Conservation (phyloP, 2,888 invertebrate species). For the Macrosiphum euphorbiae region DNA sequence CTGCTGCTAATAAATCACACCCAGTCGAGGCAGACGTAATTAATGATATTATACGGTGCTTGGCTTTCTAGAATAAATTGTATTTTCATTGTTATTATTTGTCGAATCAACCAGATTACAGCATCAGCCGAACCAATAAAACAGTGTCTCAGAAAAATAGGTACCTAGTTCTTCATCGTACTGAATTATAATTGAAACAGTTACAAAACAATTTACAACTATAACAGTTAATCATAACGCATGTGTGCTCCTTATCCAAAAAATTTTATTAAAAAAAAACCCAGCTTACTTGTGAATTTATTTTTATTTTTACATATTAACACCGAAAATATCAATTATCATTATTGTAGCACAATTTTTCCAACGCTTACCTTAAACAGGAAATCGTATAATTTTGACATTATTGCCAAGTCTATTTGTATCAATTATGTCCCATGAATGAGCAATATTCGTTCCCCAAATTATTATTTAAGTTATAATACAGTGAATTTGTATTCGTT, state of each 20-base stretch:
- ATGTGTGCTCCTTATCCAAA: neutral
- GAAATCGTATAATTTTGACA: neutral
- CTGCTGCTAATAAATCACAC: conserved; percentile 17
- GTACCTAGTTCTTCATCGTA: neutral
- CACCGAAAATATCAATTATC: neutral
- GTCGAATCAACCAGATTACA: neutral
- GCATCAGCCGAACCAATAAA: neutral
- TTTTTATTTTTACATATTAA: neutral
- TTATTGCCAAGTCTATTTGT: neutral
- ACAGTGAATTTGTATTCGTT: neutral
- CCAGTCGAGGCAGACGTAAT: neutral
- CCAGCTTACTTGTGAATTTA: neutral
- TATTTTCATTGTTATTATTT: neutral
- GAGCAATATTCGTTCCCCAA: neutral
- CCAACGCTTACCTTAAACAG: rapidly evolving
- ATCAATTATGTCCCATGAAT: neutral
- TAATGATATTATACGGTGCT: neutral
- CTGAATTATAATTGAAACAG: neutral
- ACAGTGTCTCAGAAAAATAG: neutral
- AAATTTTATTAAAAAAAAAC: neutral
- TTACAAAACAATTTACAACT: neutral
- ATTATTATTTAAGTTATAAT: neutral
- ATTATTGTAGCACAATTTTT: neutral
- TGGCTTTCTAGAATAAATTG: neutral
- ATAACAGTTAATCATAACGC: neutral